Evolutionary conservation across 30 jellyfish, hydroid and myxozoan species (phyloP).

Genomic region (Cassiopea andromeda): DNA sequence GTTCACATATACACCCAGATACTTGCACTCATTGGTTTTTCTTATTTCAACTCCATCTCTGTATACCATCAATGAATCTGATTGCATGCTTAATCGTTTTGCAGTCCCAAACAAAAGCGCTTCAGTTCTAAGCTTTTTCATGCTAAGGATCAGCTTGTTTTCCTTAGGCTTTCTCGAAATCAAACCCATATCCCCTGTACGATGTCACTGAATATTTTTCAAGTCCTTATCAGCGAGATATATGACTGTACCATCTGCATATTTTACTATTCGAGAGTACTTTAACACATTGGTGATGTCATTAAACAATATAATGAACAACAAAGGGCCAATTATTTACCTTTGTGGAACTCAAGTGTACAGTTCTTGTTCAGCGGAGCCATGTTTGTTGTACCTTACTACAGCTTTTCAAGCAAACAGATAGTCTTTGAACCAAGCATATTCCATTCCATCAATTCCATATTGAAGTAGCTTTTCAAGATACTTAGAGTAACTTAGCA

Average conservation of each 20-base stretch:
- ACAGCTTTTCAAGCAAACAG: conserved; percentile 67
- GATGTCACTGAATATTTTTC: conserved; percentile 43
- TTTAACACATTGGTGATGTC: conserved; percentile 45
- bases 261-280: conserved; percentile 61
- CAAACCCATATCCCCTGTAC: conserved; percentile 62
- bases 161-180: not conserved
- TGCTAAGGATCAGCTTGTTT: no score
- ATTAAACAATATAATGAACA: conserved; percentile 31
- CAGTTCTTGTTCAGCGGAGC: conserved; percentile 53
- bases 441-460: conserved; percentile 65
- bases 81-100: no score
- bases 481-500: not conserved
- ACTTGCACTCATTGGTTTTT: conserved; percentile 49
- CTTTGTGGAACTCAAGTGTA: conserved; percentile 65
- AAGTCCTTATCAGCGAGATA: conserved; percentile 53
- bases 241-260: conserved; percentile 64
- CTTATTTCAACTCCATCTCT: conserved; percentile 52
- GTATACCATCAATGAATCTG: no score
- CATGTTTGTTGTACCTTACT: conserved; percentile 54
- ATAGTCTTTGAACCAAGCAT: conserved; percentile 68
- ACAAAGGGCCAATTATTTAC: conserved; percentile 55
- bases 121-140: no score
- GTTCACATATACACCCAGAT: no score
- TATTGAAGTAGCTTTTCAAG: conserved; percentile 38
- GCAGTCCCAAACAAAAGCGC: no score